These are phyloP conservation scores for Macroramphosus scolopax DNA, from an alignment of 2,797 vertebrate species.

Conservation along the genomic window DNA sequence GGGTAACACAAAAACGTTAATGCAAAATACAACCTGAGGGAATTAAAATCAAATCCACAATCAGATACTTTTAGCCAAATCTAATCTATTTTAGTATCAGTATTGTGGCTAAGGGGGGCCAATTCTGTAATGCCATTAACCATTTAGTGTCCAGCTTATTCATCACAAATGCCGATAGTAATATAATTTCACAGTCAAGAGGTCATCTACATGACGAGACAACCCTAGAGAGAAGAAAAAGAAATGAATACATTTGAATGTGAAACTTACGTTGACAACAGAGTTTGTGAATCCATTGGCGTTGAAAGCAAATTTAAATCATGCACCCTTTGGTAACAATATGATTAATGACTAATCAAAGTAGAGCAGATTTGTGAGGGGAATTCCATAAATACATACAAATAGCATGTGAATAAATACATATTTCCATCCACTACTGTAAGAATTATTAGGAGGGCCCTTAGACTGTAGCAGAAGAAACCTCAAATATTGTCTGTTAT, in stretches of 20 bases:
- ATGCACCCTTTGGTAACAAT: too few relatives aligned
- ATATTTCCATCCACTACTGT: too few relatives aligned
- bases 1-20: too few relatives aligned
- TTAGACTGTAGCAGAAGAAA: too few relatives aligned
- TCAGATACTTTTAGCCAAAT: conserved; percentile 15
- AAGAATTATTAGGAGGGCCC: too few relatives aligned
- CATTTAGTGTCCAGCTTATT: conserved; percentile 33
- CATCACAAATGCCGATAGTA: conserved; percentile 44
- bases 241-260: background rate
- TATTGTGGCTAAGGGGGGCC: conserved; percentile 12
- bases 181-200: conserved; percentile 33
- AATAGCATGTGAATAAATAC: too few relatives aligned
- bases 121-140: conserved; percentile 36
- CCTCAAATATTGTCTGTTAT: too few relatives aligned
- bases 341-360: too few relatives aligned
- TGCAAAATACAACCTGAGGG: background rate
- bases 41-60: conserved; percentile 15
- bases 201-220: conserved; percentile 22
- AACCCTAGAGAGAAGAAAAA: conserved; percentile 1
- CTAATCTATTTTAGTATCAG: conserved; percentile 31
- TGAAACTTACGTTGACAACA: background rate
- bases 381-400: too few relatives aligned
- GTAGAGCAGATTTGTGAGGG: too few relatives aligned
- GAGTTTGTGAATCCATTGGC: too few relatives aligned
- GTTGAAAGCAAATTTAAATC: too few relatives aligned